A percentile compares a stretch with the other conserved stretches of the same genome.
These are phyloP conservation scores for Temnothorax longispinosus DNA, from an alignment of 1,140 invertebrate genomes.

Conservation along the genomic window DNA sequence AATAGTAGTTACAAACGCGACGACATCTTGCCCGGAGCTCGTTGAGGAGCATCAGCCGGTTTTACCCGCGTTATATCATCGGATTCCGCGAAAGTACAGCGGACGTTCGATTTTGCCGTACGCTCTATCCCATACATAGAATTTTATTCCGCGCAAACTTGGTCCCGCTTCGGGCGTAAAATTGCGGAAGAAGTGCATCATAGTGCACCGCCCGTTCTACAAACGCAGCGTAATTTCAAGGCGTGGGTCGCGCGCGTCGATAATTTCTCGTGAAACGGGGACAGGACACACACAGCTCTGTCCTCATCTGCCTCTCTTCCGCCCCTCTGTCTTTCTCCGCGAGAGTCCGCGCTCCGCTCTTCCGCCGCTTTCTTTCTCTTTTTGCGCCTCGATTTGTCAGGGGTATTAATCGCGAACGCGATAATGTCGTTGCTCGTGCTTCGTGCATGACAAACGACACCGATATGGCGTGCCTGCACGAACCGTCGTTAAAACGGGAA, in stretches of 20 bases:
- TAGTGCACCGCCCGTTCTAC: neutral
- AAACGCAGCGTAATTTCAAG: constrained; percentile 53
- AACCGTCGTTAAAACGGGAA: constrained; percentile 72
- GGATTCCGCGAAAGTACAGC: neutral
- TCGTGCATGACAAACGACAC: constrained; percentile 79
- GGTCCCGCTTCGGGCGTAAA: neutral
- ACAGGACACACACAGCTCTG: constrained; percentile 44
- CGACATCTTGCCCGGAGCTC: neutral
- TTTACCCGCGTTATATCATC: neutral
- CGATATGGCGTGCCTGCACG: constrained; percentile 73
- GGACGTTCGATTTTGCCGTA: constrained; percentile 3
- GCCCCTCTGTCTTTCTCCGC: neutral
- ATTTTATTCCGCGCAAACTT: neutral
- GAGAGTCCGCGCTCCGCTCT: neutral
- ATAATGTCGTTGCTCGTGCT: constrained; percentile 78
- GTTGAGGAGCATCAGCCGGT: neutral
- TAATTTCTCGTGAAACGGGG: constrained; percentile 51
- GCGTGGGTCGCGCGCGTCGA: constrained; percentile 48
- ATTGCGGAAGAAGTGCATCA: neutral
- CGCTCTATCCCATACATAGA: neutral
- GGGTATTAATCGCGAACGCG: constrained; percentile 68
- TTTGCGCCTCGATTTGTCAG: constrained; percentile 66
- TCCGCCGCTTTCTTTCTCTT: constrained; percentile 12
- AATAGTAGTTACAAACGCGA: neutral
- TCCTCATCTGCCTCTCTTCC: neutral